A percentile compares a stretch with the other conserved stretches of the same genome.
Evolutionary conservation across 2,888 invertebrate species (phyloP).

Genomic region (Cryptocheilus praepositus): DNA sequence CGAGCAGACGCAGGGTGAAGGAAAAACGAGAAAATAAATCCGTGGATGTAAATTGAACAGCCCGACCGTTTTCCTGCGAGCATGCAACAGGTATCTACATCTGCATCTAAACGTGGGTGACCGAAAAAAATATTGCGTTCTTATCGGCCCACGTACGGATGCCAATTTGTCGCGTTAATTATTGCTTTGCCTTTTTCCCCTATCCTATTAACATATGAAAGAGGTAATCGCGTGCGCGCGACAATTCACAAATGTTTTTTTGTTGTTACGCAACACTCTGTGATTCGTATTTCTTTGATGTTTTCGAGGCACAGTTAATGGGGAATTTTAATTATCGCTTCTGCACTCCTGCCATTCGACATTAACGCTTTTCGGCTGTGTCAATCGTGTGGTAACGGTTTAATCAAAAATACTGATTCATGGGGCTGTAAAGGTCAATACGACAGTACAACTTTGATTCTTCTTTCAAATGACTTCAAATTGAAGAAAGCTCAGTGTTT

Average conservation of each 20-base stretch:
- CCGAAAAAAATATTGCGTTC: constrained; percentile 35
- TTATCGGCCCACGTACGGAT: neutral
- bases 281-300: neutral
- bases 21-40: constrained; percentile 30
- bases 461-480: too few species aligned
- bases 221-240: neutral
- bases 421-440: too few species aligned
- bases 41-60: constrained; percentile 31
- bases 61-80: constrained; percentile 20
- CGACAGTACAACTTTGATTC: too few species aligned
- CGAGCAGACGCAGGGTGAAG: neutral
- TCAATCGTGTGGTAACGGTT: neutral
- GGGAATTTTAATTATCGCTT: neutral
- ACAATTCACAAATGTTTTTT: neutral
- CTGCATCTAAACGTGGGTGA: constrained; percentile 39
- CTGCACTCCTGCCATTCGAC: too few species aligned
- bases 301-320: neutral
- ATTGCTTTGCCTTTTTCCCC: too few species aligned
- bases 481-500: too few species aligned
- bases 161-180: too few species aligned
- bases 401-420: too few species aligned
- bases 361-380: too few species aligned
- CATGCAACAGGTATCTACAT: constrained; percentile 54
- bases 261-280: neutral
- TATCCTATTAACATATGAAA: too few species aligned